Conservation (phyloP, 2,113 vertebrate species). For the Empidonax traillii region DNA sequence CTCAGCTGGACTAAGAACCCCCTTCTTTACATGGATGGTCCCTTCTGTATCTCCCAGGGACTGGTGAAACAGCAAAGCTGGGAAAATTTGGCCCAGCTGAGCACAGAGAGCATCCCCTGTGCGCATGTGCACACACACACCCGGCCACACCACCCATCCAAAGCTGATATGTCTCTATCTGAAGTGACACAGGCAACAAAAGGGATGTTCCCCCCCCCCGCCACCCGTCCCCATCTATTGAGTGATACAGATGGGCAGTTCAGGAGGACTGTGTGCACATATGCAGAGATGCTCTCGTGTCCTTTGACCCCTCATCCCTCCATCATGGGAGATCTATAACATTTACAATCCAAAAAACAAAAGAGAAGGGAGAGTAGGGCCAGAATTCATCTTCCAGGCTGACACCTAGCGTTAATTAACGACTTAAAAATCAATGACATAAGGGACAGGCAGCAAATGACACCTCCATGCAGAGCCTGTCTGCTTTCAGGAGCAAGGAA, state of each 20-base stretch:
- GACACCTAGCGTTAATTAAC: constrained; percentile 84
- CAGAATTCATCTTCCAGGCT: constrained; percentile 82
- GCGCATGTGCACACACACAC: rapidly evolving
- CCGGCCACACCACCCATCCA: not conserved
- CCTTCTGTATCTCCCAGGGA: not conserved
- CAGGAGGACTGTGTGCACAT: constrained; percentile 18
- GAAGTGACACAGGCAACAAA: constrained; percentile 43
- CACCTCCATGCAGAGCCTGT: constrained; percentile 67
- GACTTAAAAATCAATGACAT: constrained; percentile 84
- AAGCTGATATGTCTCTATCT: constrained; percentile 22
- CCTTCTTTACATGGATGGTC: rapidly evolving
- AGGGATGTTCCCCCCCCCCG: not conserved
- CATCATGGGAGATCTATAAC: constrained; percentile 82
- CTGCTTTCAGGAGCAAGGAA: constrained; percentile 43
- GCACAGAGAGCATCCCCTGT: not conserved
- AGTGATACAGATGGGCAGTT: constrained; percentile 47
- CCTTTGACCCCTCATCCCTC: constrained; percentile 77
- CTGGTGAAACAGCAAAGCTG: not conserved
- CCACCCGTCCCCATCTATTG: not conserved
- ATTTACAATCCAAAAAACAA: constrained; percentile 83
- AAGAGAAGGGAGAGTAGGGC: constrained; percentile 66
- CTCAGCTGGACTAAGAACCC: not conserved
- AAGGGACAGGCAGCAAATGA: constrained; percentile 83
- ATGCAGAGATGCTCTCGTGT: constrained; percentile 65
- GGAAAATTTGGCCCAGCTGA: not conserved